A percentile compares a stretch with the other conserved stretches of the same genome.
These are phyloP conservation scores for Pitta sordida DNA, from an alignment of 2,113 vertebrate species.

Conservation along the genomic window DNA sequence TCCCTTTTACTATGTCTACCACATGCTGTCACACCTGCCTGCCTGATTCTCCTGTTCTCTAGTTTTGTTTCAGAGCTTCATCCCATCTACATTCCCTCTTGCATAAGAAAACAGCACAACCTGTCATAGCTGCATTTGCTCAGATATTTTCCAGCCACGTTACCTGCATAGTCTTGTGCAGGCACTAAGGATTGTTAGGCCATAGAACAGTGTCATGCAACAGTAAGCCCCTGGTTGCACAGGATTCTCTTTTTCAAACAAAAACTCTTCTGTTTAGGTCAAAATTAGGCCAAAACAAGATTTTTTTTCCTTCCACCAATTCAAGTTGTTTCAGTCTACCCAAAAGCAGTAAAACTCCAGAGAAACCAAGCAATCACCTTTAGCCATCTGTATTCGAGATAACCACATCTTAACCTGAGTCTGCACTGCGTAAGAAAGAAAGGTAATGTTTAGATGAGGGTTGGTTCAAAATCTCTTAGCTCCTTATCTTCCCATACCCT, in stretches of 20 bases:
- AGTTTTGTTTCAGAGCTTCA: background rate
- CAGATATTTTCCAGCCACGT: background rate
- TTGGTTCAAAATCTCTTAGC: background rate
- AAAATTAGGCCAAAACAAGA: background rate
- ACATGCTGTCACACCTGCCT: background rate
- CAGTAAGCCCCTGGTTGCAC: background rate
- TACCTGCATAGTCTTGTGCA: background rate
- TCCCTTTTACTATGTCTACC: background rate
- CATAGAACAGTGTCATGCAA: background rate
- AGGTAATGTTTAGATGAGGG: background rate
- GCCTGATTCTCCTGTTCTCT: background rate
- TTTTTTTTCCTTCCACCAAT: background rate
- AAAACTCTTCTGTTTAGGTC: background rate
- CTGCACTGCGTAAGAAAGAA: background rate
- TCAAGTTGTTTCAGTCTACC: background rate
- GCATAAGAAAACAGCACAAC: background rate
- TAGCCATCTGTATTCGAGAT: background rate
- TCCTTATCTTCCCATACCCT: background rate
- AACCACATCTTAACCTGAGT: background rate
- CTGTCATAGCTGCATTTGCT: background rate
- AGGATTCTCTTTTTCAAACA: background rate
- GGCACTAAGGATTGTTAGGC: background rate
- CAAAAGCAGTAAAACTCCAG: background rate
- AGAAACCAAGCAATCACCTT: background rate
- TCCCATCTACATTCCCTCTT: background rate